Conservation (phyloP, 2,797 vertebrate genomes). For the Poeciliopsis presidionis region DNA sequence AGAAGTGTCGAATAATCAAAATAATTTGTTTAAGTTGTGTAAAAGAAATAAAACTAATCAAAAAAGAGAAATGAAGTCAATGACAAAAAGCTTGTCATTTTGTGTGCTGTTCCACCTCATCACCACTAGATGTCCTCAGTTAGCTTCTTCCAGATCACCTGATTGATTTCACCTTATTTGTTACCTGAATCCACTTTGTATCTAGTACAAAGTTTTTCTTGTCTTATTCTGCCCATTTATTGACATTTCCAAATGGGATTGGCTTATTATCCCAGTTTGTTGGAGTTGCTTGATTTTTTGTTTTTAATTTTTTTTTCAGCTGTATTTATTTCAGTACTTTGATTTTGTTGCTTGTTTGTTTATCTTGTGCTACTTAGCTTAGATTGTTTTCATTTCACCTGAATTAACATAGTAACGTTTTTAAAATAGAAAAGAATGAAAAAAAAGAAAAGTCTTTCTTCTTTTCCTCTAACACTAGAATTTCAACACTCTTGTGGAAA, state of each 20-base stretch:
- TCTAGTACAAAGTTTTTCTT: not conserved
- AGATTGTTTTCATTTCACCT: not conserved
- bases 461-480: no score
- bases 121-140: not conserved
- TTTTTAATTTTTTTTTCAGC: not conserved
- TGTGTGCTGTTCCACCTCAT: not conserved
- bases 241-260: not conserved
- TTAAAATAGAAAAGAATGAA: no score
- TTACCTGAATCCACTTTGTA: not conserved
- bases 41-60: not conserved
- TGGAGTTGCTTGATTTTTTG: not conserved
- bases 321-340: not conserved
- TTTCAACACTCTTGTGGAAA: no score
- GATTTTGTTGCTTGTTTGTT: not conserved
- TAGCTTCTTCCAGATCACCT: not conserved
- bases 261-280: not conserved
- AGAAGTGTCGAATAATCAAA: no score
- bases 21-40: not conserved
- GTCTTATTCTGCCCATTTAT: not conserved
- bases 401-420: not conserved
- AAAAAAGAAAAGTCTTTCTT: no score
- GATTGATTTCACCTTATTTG: not conserved
- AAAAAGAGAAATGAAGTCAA: not conserved
- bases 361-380: not conserved
- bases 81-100: not conserved